These are phyloP conservation scores for Pluvialis apricaria DNA, from an alignment of 2,113 vertebrate species.

Conservation along the genomic window DNA sequence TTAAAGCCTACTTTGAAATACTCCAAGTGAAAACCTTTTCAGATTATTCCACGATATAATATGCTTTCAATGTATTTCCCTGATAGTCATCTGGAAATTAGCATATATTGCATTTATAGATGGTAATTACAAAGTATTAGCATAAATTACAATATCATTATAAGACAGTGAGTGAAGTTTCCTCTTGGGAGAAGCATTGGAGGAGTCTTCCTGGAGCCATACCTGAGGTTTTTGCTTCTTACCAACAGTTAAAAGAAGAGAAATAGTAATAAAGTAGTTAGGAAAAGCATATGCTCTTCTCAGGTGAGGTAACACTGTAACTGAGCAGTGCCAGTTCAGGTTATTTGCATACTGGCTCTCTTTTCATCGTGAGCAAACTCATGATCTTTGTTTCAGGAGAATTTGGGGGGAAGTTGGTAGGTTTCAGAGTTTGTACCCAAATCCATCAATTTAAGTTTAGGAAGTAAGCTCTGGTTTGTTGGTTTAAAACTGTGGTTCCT, in stretches of 20 bases:
- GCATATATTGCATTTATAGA: background rate
- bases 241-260: background rate
- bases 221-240: background rate
- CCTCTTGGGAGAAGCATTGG: background rate
- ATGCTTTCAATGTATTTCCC: background rate
- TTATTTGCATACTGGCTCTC: background rate
- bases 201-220: background rate
- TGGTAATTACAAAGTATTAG: background rate
- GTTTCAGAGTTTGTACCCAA: background rate
- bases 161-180: background rate
- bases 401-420: background rate
- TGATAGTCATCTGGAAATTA: background rate
- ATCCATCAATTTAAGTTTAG: background rate
- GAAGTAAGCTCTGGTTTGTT: background rate
- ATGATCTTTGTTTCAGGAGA: background rate
- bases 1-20: background rate
- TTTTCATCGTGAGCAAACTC: background rate
- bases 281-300: background rate
- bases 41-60: rapidly evolving
- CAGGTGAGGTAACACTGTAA: background rate
- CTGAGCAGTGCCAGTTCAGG: background rate
- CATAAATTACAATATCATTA: background rate
- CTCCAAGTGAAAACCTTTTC: background rate
- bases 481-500: background rate
- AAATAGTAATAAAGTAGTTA: background rate